A percentile compares a stretch with the other conserved stretches of the same genome.
Conservation (phyloP, 2,888 invertebrate species). For the Resseliella maxima region DNA sequence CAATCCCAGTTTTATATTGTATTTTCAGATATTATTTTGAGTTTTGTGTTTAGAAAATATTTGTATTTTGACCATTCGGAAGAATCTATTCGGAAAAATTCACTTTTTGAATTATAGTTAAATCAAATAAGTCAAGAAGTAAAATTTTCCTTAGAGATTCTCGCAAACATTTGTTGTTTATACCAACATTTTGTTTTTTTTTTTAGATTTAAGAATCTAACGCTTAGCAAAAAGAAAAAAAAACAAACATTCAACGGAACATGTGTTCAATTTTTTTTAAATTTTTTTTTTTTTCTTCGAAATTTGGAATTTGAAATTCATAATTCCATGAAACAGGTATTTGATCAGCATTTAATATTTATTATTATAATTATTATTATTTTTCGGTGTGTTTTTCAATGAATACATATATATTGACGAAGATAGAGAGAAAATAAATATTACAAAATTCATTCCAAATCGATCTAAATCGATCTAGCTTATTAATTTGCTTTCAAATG, state of each 20-base stretch:
- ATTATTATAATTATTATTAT: neutral
- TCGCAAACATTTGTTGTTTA: neutral
- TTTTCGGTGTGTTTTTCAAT: slow-evolving; percentile 4
- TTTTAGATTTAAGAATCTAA: slow-evolving; percentile 39
- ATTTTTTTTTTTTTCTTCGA: neutral
- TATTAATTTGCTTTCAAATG: neutral
- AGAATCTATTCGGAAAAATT: neutral
- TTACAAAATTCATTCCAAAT: slow-evolving; percentile 11
- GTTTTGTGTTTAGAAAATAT: no score
- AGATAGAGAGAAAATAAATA: neutral
- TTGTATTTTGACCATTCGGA: neutral
- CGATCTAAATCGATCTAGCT: neutral
- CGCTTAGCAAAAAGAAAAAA: neutral
- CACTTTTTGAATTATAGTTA: no score
- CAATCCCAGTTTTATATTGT: slow-evolving; percentile 12
- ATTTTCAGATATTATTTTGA: neutral
- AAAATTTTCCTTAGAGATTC: neutral
- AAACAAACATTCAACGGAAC: neutral
- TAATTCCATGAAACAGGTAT: neutral
- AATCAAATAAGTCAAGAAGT: no score
- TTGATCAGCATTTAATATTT: slow-evolving; percentile 1
- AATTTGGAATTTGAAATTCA: neutral
- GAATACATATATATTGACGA: no score
- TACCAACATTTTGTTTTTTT: neutral
- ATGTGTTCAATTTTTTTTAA: neutral